Evolutionary conservation across 2,113 vertebrate genomes (phyloP).

Genomic region (Rhynchomys soricoides): DNA sequence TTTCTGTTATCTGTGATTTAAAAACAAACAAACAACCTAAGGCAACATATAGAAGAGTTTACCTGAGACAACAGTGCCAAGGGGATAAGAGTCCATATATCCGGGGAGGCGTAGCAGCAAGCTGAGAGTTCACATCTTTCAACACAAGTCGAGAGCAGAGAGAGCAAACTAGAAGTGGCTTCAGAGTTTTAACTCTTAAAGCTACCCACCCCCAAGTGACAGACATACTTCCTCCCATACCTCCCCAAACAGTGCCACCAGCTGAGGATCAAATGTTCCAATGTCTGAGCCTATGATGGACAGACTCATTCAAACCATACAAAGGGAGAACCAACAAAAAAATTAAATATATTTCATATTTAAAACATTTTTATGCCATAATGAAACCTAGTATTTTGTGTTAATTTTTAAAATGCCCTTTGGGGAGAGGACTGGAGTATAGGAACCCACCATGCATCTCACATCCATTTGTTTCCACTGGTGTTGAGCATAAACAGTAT

Average conservation of each 20-base stretch:
- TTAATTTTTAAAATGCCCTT: background rate
- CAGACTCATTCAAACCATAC: background rate
- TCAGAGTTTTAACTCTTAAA: background rate
- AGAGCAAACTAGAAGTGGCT: background rate
- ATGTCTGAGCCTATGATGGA: background rate
- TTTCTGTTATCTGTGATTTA: background rate
- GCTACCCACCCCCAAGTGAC: background rate
- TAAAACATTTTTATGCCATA: background rate
- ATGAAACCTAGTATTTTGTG: background rate
- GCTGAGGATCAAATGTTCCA: background rate
- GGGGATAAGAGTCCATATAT: background rate
- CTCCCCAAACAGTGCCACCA: background rate
- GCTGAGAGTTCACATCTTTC: background rate
- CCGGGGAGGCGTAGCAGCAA: background rate
- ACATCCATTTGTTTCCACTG: background rate
- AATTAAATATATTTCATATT: background rate
- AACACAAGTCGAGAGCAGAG: background rate
- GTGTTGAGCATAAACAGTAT: background rate
- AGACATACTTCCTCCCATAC: background rate
- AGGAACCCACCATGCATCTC: rapidly evolving
- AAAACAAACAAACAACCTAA: background rate
- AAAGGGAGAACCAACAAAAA: background rate
- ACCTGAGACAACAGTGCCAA: background rate
- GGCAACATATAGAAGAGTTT: background rate
- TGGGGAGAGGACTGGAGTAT: background rate